Evolutionary conservation across 2,113 vertebrate genomes (phyloP), one percentile per base, ranked within the genome.

Genomic region (Melanocharis versteri): DNA sequence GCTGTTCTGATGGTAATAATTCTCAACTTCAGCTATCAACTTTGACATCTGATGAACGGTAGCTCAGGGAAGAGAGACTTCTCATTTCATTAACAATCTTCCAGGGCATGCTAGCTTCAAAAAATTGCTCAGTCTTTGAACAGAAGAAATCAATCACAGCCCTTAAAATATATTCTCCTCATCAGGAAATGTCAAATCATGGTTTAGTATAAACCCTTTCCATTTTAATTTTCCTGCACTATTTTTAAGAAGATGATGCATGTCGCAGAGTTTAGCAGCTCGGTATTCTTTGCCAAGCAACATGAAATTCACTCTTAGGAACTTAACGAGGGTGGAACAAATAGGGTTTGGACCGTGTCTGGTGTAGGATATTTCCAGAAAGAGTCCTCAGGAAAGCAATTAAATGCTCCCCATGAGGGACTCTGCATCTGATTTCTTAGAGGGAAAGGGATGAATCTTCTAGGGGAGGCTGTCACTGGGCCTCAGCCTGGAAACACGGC

Each of bases 1-100:
- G 56, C 64, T 73, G 30, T 95, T 95, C 91, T 90, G 68, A 56
- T 90, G 90, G 60, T 87, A 90, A 92, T 90, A 94, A 80, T 60
- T 71, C 83, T 64, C 88, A 88, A 1, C 86, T 83, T 90, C 76
- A 88, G 79, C 88, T 71, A 64, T 93, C 83, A 92, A 9, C 76
- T 88, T 73, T 87, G 93, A 90, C 86, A 82, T 77, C 60, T 90
- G 85, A 90, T 71, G 86, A 95, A 56, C 85, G 65, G 75, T 47
- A 66, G 76, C 71, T 70, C 8, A 0, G 53, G 51, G 68, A 94
- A 83, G 80, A 75, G n/a, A 91, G 47, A 60, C 39, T 95, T 83
- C 58, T 57, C 47, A 8, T 94, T 79, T 96, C 79, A 81, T 92
- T 89, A 89, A 58, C 24, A 60, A 50, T 48, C 71, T 73, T 13